These are phyloP conservation scores for Drosophila lini DNA, from an alignment of 1,140 invertebrate genomes.

Conservation along the genomic window DNA sequence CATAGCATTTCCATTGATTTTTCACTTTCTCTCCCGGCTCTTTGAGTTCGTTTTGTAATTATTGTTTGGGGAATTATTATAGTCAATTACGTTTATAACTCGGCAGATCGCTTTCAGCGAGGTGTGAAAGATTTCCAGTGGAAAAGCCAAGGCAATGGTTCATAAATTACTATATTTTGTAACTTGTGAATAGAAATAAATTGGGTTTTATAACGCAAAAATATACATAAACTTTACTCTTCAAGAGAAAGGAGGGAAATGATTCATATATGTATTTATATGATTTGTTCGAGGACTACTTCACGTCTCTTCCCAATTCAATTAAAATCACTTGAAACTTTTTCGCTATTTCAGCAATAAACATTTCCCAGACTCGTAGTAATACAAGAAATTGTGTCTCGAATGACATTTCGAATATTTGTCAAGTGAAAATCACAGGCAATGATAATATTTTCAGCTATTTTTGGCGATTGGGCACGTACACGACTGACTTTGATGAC, in stretches of 20 bases:
- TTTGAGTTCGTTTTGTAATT: slow-evolving; percentile 53
- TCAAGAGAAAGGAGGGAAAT: background rate
- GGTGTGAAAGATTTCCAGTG: slow-evolving; percentile 14
- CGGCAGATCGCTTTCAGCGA: slow-evolving; percentile 20
- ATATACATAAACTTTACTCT: slow-evolving; percentile 2
- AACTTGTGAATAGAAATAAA: background rate
- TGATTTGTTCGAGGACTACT: background rate
- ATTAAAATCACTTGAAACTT: slow-evolving; percentile 28
- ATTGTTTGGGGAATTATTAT: slow-evolving; percentile 55
- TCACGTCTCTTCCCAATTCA: slow-evolving; percentile 15
- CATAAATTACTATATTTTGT: slow-evolving; percentile 10
- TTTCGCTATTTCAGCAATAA: slow-evolving; percentile 35
- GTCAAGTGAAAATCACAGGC: slow-evolving; percentile 47
- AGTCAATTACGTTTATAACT: slow-evolving; percentile 61
- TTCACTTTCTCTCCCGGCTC: slow-evolving; percentile 67
- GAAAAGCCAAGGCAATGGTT: slow-evolving; percentile 3
- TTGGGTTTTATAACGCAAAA: background rate
- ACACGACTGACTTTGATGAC: slow-evolving; percentile 41
- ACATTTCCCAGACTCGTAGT: slow-evolving; percentile 2
- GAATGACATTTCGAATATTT: slow-evolving; percentile 44
- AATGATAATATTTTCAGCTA: slow-evolving; percentile 50
- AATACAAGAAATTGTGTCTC: slow-evolving; percentile 23
- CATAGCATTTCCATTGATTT: slow-evolving; percentile 56
- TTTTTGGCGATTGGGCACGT: slow-evolving; percentile 66
- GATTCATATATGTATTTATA: background rate